Percentiles rank a stretch among this genome's conserved stretches.
Evolutionary conservation across 1,140 invertebrate genomes (phyloP).

Genomic region (Elysia chlorotica): DNA sequence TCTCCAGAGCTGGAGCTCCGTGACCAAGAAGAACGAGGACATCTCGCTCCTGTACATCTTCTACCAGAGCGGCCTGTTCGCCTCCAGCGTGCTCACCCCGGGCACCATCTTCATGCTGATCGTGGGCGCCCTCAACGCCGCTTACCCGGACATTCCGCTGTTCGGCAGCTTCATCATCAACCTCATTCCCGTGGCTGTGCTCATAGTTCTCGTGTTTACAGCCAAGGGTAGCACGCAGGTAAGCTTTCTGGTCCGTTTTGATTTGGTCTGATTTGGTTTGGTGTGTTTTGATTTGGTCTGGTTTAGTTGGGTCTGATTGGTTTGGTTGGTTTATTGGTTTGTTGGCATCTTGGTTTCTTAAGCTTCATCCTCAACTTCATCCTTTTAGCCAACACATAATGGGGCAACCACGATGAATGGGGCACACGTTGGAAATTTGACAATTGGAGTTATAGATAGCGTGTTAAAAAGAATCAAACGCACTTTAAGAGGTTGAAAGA

Average conservation of each 20-base stretch:
- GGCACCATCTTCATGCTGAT: conserved; percentile 72
- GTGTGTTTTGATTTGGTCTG: too few species aligned
- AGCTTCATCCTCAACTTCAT: too few species aligned
- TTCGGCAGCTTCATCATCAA: conserved; percentile 64
- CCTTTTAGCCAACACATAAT: too few species aligned
- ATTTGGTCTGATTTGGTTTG: background rate
- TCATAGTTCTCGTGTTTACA: conserved; percentile 64
- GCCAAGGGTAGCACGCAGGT: conserved; percentile 64
- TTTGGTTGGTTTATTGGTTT: too few species aligned
- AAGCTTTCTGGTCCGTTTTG: conserved; percentile 5
- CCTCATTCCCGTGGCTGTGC: conserved; percentile 64
- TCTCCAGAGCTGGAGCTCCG: conserved; percentile 56
- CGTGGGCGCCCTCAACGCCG: conserved; percentile 68
- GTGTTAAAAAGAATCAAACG: too few species aligned
- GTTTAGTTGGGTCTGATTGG: too few species aligned
- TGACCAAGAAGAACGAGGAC: conserved; percentile 53
- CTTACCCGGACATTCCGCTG: conserved; percentile 61
- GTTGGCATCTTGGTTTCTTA: too few species aligned
- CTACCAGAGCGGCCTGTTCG: conserved; percentile 59
- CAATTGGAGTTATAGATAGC: too few species aligned
- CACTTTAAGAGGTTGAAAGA: too few species aligned
- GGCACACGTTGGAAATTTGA: too few species aligned
- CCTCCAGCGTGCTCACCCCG: conserved; percentile 68
- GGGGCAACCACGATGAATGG: too few species aligned
- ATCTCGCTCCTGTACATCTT: conserved; percentile 48